These are phyloP conservation scores for Dromius quadrimaculatus DNA, from an alignment of 2,888 invertebrate genomes.

Conservation along the genomic window DNA sequence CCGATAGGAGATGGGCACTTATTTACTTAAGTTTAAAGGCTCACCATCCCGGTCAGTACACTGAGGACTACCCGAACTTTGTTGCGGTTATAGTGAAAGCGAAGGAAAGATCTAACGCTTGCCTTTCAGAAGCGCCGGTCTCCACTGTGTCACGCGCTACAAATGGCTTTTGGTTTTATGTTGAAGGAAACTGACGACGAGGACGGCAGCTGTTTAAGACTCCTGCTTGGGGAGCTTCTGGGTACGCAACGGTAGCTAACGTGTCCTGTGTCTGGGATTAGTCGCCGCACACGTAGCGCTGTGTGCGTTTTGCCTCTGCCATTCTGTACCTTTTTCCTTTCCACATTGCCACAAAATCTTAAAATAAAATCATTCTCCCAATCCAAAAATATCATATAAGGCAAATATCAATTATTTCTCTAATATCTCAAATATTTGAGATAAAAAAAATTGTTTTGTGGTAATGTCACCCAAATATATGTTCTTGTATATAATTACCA, in stretches of 20 bases:
- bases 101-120: slow-evolving; percentile 47
- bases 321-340: slow-evolving; percentile 13
- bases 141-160: slow-evolving; percentile 45
- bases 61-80: neutral
- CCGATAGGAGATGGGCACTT: slow-evolving; percentile 6
- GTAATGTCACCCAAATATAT: slow-evolving; percentile 14
- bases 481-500: slow-evolving; percentile 24
- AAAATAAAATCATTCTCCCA: neutral
- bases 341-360: slow-evolving; percentile 3
- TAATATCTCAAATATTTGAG: no score
- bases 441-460: slow-evolving; percentile 4
- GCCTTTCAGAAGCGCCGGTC: slow-evolving; percentile 45
- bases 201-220: slow-evolving; percentile 61
- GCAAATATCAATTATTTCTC: no score
- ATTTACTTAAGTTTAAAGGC: slow-evolving; percentile 23
- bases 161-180: slow-evolving; percentile 58
- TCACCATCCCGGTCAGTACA: slow-evolving; percentile 21
- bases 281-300: slow-evolving; percentile 43
- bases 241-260: slow-evolving; percentile 59
- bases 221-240: slow-evolving; percentile 61
- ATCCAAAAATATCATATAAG: neutral
- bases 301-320: slow-evolving; percentile 42
- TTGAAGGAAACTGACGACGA: slow-evolving; percentile 61
- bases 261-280: slow-evolving; percentile 35
- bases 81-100: slow-evolving; percentile 23